These are phyloP conservation scores for Nycteola revayana DNA, from an alignment of 2,888 invertebrate species.

Conservation along the genomic window DNA sequence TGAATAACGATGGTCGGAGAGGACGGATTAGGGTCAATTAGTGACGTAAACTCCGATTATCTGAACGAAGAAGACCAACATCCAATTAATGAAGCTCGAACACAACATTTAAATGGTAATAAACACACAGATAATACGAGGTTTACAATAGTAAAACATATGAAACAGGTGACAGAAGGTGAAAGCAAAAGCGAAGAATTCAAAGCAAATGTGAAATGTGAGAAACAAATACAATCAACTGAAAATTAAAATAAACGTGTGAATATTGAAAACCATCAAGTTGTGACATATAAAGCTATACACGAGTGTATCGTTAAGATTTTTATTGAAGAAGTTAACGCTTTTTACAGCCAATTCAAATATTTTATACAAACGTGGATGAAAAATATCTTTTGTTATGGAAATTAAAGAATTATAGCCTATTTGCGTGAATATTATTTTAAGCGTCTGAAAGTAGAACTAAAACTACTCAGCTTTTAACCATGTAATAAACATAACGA, in stretches of 20 bases:
- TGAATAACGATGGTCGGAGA: slow-evolving; percentile 47
- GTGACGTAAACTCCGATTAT: slow-evolving; percentile 26
- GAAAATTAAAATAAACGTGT: slow-evolving; percentile 8
- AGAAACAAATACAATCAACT: too few species aligned
- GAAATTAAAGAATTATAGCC: too few species aligned
- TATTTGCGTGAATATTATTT: too few species aligned
- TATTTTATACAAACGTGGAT: not conserved
- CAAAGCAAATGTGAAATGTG: slow-evolving; percentile 11
- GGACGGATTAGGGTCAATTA: slow-evolving; percentile 15
- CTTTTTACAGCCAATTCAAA: not conserved
- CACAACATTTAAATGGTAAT: too few species aligned
- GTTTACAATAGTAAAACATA: slow-evolving; percentile 13
- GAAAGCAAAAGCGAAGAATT: slow-evolving; percentile 19
- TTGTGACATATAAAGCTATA: slow-evolving; percentile 5
- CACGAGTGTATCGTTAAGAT: too few species aligned
- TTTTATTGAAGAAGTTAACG: not conserved
- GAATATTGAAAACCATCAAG: not conserved
- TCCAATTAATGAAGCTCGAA: too few species aligned
- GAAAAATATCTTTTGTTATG: not conserved
- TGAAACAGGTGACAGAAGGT: slow-evolving; percentile 6
- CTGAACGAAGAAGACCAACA: slow-evolving; percentile 6
- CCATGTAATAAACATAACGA: not conserved
- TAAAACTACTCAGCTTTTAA: not conserved
- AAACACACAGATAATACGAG: slow-evolving; percentile 4
- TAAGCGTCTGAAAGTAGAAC: too few species aligned